These are phyloP conservation scores for Drosophila ochracea DNA, from an alignment of 2,888 invertebrate genomes.

Conservation along the genomic window DNA sequence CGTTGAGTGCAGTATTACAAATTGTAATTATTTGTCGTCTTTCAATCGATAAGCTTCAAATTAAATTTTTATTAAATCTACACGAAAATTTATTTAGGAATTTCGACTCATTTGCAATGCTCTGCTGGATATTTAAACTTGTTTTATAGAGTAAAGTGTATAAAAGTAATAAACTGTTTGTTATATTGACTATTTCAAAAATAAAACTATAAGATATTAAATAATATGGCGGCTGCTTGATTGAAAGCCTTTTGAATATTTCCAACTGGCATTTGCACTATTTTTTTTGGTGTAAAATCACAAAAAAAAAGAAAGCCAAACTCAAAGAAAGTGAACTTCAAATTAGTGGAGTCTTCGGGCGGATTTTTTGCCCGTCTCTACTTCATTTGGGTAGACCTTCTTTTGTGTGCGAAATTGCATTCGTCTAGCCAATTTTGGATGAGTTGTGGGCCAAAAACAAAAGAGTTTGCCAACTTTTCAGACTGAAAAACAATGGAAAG, in stretches of 20 bases:
- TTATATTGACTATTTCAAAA: neutral
- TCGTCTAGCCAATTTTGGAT: conserved; percentile 51
- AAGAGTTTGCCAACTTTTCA: conserved; percentile 58
- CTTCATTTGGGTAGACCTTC: neutral
- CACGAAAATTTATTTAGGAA: neutral
- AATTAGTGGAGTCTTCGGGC: conserved; percentile 1
- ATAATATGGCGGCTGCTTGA: neutral
- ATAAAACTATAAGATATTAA: neutral
- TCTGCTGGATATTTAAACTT: neutral
- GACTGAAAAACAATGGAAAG: conserved; percentile 64
- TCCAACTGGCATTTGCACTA: neutral
- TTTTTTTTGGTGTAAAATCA: neutral
- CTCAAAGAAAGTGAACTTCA: conserved; percentile 9
- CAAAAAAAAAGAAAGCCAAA: neutral
- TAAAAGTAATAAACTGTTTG: neutral
- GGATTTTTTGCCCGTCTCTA: neutral
- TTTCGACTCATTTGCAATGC: neutral
- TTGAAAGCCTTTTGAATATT: neutral
- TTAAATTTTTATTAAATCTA: neutral
- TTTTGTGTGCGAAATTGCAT: conserved; percentile 25
- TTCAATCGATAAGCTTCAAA: neutral
- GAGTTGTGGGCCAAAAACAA: conserved; percentile 45
- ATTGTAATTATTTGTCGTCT: neutral
- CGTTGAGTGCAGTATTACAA: too few species aligned
- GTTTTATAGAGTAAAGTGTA: too few species aligned